phyloP scores from a whole-genome alignment of 2,113 vertebrate genomes.

The Malurus cyaneus region DNA sequence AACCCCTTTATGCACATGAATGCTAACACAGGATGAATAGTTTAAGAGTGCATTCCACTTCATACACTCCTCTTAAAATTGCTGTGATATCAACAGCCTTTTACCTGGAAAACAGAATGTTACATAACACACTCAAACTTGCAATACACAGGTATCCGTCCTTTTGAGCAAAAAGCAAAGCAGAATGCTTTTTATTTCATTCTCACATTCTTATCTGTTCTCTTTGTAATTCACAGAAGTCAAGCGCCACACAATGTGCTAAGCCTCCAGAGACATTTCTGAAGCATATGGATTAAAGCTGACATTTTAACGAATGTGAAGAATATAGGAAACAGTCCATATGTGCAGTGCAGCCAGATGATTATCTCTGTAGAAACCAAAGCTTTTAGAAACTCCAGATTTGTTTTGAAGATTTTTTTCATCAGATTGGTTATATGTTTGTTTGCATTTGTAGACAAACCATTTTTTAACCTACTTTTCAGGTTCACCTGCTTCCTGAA shows the following conservation, averaged over 20 bases:
- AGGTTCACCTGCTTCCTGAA: background rate
- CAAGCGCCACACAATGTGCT: background rate
- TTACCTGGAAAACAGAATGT: background rate
- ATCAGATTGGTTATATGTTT: background rate
- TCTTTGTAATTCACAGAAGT: background rate
- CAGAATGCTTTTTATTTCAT: background rate
- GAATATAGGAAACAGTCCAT: background rate
- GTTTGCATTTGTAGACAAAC: background rate
- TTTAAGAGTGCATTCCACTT: background rate
- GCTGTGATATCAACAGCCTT: background rate
- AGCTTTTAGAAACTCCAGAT: background rate
- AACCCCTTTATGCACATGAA: background rate
- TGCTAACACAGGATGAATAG: background rate
- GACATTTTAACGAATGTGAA: background rate
- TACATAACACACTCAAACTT: background rate
- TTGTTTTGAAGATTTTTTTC: background rate
- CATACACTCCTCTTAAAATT: background rate
- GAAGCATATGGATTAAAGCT: background rate
- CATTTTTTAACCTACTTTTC: background rate
- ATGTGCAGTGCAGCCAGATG: background rate
- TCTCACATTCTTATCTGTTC: background rate
- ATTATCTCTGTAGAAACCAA: background rate
- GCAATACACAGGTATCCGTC: background rate
- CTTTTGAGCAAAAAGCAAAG: background rate
- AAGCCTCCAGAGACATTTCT: background rate